Percentiles rank a stretch among this genome's conserved stretches.
Conservation (phyloP, 2,888 invertebrate species). For the Apodemia duryi region DNA sequence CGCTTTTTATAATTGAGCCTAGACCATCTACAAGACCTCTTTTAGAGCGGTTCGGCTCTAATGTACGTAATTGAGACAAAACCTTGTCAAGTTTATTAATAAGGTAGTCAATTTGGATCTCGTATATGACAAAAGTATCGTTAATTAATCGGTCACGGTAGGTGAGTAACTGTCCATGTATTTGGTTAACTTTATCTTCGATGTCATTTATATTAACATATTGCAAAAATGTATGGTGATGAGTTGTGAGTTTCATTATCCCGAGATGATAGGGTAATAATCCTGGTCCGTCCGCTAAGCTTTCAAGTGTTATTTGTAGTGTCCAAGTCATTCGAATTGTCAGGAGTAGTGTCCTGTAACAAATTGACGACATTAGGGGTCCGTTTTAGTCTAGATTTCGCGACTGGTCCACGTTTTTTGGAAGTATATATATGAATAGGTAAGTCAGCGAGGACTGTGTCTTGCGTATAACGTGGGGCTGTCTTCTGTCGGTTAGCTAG, state of each 20-base stretch:
- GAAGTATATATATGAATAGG: neutral
- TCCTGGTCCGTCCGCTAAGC: neutral
- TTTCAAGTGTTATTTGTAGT: neutral
- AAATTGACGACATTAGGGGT: neutral
- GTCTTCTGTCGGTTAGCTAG: neutral
- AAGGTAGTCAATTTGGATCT: too few relatives aligned
- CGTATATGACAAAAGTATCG: too few relatives aligned
- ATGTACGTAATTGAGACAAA: too few relatives aligned
- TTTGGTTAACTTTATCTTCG: neutral
- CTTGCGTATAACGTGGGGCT: neutral
- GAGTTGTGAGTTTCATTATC: too few relatives aligned
- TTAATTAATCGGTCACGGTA: too few relatives aligned
- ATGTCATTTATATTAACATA: neutral
- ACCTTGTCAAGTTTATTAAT: too few relatives aligned
- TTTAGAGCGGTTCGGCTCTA: too few relatives aligned
- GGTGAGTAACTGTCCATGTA: neutral
- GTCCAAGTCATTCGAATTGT: neutral
- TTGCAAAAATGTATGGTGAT: neutral
- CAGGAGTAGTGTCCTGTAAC: neutral
- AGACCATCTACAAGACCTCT: too few relatives aligned
- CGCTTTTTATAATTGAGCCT: too few relatives aligned
- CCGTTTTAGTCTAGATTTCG: neutral
- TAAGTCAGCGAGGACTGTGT: neutral
- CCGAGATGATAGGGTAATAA: neutral
- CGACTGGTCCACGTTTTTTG: neutral